phyloP scores from a whole-genome alignment of 2,113 vertebrate species.

The Otis tarda region DNA sequence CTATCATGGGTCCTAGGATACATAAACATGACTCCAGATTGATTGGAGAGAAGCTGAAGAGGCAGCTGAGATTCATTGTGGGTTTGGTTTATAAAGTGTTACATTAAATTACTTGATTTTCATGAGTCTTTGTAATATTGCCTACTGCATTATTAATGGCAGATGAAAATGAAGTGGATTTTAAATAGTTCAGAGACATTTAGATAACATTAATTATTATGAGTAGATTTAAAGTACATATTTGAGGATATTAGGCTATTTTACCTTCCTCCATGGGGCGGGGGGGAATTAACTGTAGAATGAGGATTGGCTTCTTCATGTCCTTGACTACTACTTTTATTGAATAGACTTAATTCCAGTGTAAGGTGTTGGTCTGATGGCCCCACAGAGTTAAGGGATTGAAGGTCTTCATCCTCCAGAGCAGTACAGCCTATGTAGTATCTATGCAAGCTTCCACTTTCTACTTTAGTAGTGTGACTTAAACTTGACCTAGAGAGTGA shows the following conservation, averaged over 20 bases:
- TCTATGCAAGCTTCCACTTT: neutral
- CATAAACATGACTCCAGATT: conserved; percentile 37
- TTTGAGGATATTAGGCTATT: neutral
- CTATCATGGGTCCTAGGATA: neutral
- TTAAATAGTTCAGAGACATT: conserved; percentile 32
- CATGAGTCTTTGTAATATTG: neutral
- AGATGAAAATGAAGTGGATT: conserved; percentile 45
- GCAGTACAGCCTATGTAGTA: neutral
- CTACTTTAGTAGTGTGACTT: neutral
- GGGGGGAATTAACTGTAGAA: neutral
- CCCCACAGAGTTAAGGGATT: neutral
- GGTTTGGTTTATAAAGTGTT: conserved; percentile 40
- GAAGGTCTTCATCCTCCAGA: neutral
- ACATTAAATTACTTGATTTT: conserved; percentile 39
- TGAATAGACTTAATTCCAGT: neutral
- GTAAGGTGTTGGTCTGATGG: neutral
- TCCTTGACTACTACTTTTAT: neutral
- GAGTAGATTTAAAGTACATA: neutral
- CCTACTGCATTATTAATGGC: conserved; percentile 55
- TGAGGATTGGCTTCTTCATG: neutral
- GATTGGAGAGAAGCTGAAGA: conserved; percentile 15
- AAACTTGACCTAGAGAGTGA: neutral
- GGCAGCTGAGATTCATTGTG: neutral
- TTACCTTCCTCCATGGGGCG: neutral
- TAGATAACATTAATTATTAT: conserved; percentile 36